These are phyloP conservation scores for Phoxinus phoxinus DNA, from an alignment of 2,113 vertebrate genomes.

Conservation along the genomic window DNA sequence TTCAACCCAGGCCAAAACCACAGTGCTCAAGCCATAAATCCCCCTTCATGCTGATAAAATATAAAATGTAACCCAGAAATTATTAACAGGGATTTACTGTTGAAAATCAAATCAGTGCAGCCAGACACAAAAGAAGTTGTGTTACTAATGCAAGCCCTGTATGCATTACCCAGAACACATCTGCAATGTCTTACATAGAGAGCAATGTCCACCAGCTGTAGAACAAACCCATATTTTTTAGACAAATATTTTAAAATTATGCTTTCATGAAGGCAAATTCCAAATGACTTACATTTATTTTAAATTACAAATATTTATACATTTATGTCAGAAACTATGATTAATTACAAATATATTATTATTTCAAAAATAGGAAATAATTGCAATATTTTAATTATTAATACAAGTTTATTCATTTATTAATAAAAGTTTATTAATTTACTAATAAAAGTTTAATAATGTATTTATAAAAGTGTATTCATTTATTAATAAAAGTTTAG, in stretches of 20 bases:
- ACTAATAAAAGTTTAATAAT: background rate
- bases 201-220: background rate
- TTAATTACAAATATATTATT: background rate
- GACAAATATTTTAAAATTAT: background rate
- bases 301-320: background rate
- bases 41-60: conserved; percentile 15
- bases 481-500: too few relatives aligned
- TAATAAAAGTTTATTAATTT: too few relatives aligned
- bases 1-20: conserved; percentile 32
- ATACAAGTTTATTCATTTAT: background rate
- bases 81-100: conserved; percentile 17
- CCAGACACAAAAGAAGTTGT: background rate
- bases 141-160: background rate
- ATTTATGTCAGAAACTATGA: background rate
- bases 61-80: conserved; percentile 14
- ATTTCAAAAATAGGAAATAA: background rate
- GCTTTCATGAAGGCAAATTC: background rate
- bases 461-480: too few relatives aligned
- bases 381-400: background rate
- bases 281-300: background rate
- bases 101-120: background rate
- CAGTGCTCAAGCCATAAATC: conserved; percentile 1
- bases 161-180: background rate
- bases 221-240: background rate
- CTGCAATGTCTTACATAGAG: background rate